Conservation (phyloP, 53 echinoderm and acorn worm genomes). For the Apostichopus leukothele region DNA sequence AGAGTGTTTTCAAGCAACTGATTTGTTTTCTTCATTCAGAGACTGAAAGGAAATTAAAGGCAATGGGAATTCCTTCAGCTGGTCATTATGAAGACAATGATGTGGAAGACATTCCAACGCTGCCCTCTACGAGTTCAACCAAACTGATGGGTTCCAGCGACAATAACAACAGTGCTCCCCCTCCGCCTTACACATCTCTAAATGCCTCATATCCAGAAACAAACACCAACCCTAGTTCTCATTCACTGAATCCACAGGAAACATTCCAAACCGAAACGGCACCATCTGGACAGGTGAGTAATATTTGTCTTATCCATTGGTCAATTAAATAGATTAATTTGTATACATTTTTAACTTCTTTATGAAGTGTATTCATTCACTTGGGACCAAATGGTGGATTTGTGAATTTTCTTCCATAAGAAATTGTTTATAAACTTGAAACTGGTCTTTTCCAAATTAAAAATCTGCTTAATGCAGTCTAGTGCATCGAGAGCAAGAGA, state of each 20-base stretch:
- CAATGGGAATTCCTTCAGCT: constrained; percentile 85
- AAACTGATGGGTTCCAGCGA: constrained; percentile 25
- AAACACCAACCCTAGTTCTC: constrained; percentile 44
- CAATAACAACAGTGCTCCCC: constrained; percentile 61
- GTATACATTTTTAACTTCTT: too few relatives aligned
- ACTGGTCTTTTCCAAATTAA: neutral
- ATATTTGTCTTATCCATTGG: too few relatives aligned
- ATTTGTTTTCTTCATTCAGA: constrained; percentile 55
- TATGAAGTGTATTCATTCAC: too few relatives aligned
- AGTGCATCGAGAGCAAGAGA: neutral
- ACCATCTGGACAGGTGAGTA: neutral
- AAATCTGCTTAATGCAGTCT: neutral
- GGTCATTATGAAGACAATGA: constrained; percentile 76
- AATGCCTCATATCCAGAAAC: constrained; percentile 13
- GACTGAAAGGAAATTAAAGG: constrained; percentile 88
- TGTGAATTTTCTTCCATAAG: too few relatives aligned
- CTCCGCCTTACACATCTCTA: constrained; percentile 62
- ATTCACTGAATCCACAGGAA: constrained; percentile 11
- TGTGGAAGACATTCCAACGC: constrained; percentile 73
- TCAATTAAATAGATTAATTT: too few relatives aligned
- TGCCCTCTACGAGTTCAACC: constrained; percentile 34
- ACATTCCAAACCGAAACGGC: constrained; percentile 35
- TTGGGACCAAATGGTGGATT: too few relatives aligned
- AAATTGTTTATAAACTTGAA: neutral
- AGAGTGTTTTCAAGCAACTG: neutral